Conservation (phyloP, 1,140 invertebrate genomes). For the Micrasema minimum region DNA sequence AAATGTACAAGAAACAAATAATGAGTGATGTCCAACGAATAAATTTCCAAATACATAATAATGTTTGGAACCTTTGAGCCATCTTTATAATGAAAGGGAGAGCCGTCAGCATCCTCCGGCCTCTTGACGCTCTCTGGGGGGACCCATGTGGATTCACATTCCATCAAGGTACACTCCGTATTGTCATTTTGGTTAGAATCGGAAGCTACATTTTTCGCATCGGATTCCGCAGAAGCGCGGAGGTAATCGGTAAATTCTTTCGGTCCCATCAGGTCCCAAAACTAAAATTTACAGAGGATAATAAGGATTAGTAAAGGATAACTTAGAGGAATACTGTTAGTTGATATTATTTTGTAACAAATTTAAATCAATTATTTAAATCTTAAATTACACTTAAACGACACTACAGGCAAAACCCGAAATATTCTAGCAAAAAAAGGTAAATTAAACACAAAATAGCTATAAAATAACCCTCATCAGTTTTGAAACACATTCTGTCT, state of each 20-base stretch:
- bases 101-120: slow-evolving; percentile 25
- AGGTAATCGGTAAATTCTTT: slow-evolving; percentile 45
- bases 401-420: no score
- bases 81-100: slow-evolving; percentile 48
- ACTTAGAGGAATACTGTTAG: slow-evolving; percentile 16
- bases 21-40: slow-evolving; percentile 14
- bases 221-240: slow-evolving; percentile 38
- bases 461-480: no score
- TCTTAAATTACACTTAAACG: no score
- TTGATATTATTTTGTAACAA: no score
- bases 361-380: no score
- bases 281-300: slow-evolving; percentile 40
- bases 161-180: slow-evolving; percentile 38
- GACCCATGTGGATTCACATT: slow-evolving; percentile 42
- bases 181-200: slow-evolving; percentile 49
- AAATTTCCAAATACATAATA: slow-evolving; percentile 23
- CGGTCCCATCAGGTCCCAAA: slow-evolving; percentile 47
- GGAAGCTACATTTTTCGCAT: slow-evolving; percentile 35
- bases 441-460: no score
- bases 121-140: slow-evolving; percentile 33
- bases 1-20: not conserved
- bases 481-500: no score
- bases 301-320: slow-evolving; percentile 26
- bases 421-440: no score
- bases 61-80: slow-evolving; percentile 41